Evolutionary conservation across 2,888 invertebrate species (phyloP).

Genomic region (Vesta saturnalis): DNA sequence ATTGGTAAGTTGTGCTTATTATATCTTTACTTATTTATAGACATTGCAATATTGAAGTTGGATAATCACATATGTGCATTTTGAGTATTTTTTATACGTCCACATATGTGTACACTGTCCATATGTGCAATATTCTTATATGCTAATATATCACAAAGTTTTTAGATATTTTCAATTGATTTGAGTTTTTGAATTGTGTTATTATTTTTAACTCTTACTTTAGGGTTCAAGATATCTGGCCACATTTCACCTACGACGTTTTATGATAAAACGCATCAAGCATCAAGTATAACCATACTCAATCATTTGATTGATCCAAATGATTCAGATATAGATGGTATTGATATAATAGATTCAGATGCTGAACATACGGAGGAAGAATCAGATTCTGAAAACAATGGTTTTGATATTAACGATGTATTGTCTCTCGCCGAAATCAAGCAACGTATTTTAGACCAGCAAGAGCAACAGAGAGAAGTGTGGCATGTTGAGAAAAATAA

Average conservation of each 20-base stretch:
- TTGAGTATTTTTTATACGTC: not conserved
- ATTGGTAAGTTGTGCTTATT: not conserved
- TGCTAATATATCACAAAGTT: not conserved
- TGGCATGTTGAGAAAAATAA: too few species aligned
- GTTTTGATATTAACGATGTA: not conserved
- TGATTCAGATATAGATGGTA: not conserved
- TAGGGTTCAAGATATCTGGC: not conserved
- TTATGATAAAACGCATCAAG: not conserved
- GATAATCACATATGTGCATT: too few species aligned
- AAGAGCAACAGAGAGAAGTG: too few species aligned
- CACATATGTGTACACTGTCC: not conserved
- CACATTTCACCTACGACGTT: too few species aligned
- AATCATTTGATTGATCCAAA: conserved; percentile 1
- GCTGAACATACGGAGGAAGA: not conserved
- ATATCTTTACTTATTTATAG: too few species aligned
- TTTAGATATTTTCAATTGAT: not conserved
- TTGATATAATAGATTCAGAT: not conserved
- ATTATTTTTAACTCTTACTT: not conserved
- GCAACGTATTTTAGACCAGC: not conserved
- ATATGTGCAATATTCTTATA: not conserved
- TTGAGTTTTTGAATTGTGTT: not conserved
- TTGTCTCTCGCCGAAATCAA: not conserved
- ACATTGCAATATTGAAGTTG: too few species aligned
- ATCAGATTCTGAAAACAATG: not conserved
- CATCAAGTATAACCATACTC: conserved; percentile 3